A percentile compares a stretch with the other conserved stretches of the same genome.
Evolutionary conservation across 2,113 vertebrate genomes (phyloP).

Genomic region (Oncorhynchus kisutch): DNA sequence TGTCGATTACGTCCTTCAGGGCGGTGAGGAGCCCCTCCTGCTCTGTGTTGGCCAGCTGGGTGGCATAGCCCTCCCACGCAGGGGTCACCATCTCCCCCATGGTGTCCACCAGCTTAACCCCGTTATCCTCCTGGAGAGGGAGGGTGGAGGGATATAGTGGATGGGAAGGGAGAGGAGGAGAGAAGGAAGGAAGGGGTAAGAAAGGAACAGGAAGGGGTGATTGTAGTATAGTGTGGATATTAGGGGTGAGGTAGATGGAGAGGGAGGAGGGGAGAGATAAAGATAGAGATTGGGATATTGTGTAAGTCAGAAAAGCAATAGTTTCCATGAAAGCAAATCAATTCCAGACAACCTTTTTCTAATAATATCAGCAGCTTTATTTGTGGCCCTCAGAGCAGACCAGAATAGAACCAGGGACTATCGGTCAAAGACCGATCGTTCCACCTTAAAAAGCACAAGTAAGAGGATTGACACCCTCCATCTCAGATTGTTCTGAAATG

Average conservation of each 20-base stretch:
- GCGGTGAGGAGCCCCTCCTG: conserved; percentile 71
- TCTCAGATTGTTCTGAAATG: too few relatives aligned
- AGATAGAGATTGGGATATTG: neutral
- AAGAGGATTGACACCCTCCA: too few relatives aligned
- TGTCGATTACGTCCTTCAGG: conserved; percentile 77
- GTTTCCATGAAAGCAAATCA: neutral
- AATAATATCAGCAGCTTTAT: neutral
- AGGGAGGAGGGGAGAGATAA: neutral
- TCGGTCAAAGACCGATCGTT: neutral
- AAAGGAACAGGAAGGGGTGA: neutral
- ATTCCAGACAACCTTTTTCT: conserved; percentile 6
- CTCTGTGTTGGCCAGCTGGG: conserved; percentile 86
- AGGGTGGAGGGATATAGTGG: neutral
- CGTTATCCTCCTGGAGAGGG: conserved; percentile 87
- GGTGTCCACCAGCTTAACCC: conserved; percentile 91
- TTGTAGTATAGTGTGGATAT: neutral
- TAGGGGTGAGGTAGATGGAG: neutral
- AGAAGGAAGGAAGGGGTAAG: neutral
- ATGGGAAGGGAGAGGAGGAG: neutral
- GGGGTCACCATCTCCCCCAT: conserved; percentile 92
- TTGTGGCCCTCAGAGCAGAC: neutral
- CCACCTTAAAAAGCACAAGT: too few relatives aligned
- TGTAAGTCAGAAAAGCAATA: neutral
- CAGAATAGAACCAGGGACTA: neutral
- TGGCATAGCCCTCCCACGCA: conserved; percentile 89